Conservation (phyloP, 2,113 vertebrate species). For the Colius striatus region DNA sequence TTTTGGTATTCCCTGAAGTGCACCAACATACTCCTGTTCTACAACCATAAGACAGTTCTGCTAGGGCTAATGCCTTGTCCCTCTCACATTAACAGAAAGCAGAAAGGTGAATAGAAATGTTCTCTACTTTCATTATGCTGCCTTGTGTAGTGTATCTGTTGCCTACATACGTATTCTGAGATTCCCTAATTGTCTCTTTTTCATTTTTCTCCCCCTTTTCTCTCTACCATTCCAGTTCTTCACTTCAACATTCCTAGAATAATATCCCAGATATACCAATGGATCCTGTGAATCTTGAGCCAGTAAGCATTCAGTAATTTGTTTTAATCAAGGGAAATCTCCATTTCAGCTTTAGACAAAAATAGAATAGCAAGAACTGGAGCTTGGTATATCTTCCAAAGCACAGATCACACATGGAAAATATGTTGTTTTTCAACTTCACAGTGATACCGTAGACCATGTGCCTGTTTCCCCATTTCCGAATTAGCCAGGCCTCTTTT, state of each 20-base stretch:
- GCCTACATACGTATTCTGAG: neutral
- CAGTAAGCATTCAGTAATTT: neutral
- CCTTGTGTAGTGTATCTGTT: neutral
- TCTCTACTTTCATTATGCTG: neutral
- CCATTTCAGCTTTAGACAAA: neutral
- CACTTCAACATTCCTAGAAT: neutral
- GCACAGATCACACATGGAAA: neutral
- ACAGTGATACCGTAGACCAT: neutral
- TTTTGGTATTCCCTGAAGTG: neutral
- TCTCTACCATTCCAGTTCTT: neutral
- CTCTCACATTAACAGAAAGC: neutral
- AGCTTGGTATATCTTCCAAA: neutral
- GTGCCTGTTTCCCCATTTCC: neutral
- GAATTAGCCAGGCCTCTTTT: neutral
- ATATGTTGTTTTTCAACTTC: neutral
- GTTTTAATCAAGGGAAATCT: neutral
- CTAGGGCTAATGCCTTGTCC: neutral
- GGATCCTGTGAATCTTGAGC: neutral
- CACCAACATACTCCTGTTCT: neutral
- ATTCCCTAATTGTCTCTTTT: neutral
- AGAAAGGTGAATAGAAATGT: neutral
- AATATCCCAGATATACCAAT: neutral
- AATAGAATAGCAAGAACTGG: neutral
- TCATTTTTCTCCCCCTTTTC: neutral
- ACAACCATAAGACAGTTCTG: neutral